Conservation (phyloP, 2,113 vertebrate species). For the cattle (Bos taurus) region ARS-UCD2.0 NC_037342.1:31467001-31467500, state of each 20-base stretch:
- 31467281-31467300: neutral
- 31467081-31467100: neutral
- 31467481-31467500: neutral
- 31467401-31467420: neutral
- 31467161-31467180: neutral
- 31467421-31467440: neutral
- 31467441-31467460: neutral
- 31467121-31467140: neutral
- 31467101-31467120: neutral
- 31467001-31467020: neutral
- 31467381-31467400: neutral
- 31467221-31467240: neutral
- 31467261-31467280: neutral
- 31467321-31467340: neutral
- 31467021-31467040: neutral
- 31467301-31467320: neutral
- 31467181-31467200: neutral
- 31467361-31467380: neutral
- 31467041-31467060: neutral
- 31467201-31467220: neutral
- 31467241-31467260: neutral
- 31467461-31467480: accelerated
- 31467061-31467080: neutral
- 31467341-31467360: neutral
- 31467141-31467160: neutral